These are phyloP conservation scores for Dermolepida albohirtum DNA, from an alignment of 2,888 invertebrate genomes.

Conservation along the genomic window DNA sequence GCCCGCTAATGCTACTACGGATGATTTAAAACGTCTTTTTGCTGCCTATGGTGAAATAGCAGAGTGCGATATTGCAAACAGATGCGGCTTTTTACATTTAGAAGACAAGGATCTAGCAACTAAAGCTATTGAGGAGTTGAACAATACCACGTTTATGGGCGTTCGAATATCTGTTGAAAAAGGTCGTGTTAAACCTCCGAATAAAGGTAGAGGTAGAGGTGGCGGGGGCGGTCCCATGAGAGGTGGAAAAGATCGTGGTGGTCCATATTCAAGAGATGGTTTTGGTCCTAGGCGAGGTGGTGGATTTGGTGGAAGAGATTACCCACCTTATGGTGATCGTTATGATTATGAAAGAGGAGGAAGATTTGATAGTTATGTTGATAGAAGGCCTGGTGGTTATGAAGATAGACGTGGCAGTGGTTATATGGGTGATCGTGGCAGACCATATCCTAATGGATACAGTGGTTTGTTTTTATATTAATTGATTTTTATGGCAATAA, in stretches of 20 bases:
- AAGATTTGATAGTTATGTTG: conserved; percentile 51
- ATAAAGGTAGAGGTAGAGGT: conserved; percentile 67
- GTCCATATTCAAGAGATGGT: conserved; percentile 60
- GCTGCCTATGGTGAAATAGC: conserved; percentile 88
- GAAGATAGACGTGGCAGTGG: conserved; percentile 35
- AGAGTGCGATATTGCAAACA: conserved; percentile 94
- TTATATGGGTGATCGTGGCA: conserved; percentile 48
- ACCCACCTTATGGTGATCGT: conserved; percentile 34
- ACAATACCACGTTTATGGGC: conserved; percentile 87
- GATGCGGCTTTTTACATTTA: conserved; percentile 95
- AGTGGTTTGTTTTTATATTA: conserved; percentile 44
- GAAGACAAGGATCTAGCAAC: conserved; percentile 85
- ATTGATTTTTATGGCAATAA: neutral
- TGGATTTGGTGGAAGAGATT: conserved; percentile 37
- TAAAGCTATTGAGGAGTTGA: conserved; percentile 82
- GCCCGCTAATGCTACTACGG: conserved; percentile 84
- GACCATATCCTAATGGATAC: conserved; percentile 52
- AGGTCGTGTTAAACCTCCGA: conserved; percentile 80
- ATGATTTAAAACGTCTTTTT: conserved; percentile 86
- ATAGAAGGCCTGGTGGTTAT: conserved; percentile 43
- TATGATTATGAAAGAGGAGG: conserved; percentile 46
- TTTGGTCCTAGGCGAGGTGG: conserved; percentile 48
- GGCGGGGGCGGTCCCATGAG: conserved; percentile 68
- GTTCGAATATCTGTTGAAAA: conserved; percentile 87
- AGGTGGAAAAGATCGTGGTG: conserved; percentile 65